Evolutionary conservation across 2,113 vertebrate genomes (phyloP).

Genomic region (Grallaria varia): DNA sequence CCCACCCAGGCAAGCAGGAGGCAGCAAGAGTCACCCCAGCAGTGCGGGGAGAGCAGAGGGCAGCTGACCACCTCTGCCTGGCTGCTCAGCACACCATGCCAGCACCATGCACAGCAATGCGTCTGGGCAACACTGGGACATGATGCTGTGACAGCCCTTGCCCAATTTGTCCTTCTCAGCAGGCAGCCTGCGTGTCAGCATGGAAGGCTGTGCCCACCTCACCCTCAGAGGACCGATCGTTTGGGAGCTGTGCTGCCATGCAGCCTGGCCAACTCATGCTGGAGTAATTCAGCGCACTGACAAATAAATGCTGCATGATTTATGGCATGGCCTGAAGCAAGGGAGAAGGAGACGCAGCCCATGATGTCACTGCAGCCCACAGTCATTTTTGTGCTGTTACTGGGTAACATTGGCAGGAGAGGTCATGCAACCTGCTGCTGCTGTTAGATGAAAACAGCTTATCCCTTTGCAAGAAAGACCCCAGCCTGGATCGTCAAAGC

Average conservation of each 20-base stretch:
- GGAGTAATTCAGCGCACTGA: not conserved
- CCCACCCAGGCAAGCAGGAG: not conserved
- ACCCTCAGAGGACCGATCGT: not conserved
- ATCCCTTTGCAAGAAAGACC: not conserved
- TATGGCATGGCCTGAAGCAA: not conserved
- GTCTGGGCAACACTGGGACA: fast-evolving
- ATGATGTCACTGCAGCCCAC: not conserved
- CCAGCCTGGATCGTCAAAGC: not conserved
- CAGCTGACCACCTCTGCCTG: not conserved
- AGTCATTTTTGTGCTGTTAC: not conserved
- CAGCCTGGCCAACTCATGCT: not conserved
- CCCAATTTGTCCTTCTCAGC: not conserved
- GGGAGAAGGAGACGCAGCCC: not conserved
- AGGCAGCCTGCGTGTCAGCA: not conserved
- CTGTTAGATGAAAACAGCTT: not conserved
- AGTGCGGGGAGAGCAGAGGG: not conserved
- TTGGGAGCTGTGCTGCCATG: not conserved
- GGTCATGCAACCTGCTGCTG: not conserved
- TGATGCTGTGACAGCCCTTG: not conserved
- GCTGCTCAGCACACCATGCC: not conserved
- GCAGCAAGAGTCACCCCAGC: not conserved
- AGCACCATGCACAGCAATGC: fast-evolving
- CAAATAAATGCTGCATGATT: not conserved
- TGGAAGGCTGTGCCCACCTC: not conserved
- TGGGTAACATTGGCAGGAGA: not conserved